A percentile compares a stretch with the other conserved stretches of the same genome.
Evolutionary conservation across 1,140 invertebrate species (phyloP).

Genomic region (Drosophila nannoptera): DNA sequence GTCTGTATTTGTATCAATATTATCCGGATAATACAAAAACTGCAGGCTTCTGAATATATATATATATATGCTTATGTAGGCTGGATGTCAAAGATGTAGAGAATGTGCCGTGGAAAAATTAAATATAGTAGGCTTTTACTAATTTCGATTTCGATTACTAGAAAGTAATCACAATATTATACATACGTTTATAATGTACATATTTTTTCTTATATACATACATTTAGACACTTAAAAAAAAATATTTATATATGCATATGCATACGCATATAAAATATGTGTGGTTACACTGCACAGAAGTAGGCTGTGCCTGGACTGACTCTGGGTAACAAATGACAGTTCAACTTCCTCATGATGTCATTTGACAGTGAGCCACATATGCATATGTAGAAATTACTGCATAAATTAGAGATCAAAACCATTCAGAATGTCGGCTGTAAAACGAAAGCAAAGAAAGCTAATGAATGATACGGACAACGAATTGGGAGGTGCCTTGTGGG

Average conservation of each 20-base stretch:
- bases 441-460: constrained; percentile 21
- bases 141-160: too few relatives aligned
- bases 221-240: too few relatives aligned
- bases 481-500: constrained; percentile 59
- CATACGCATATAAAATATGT: background rate
- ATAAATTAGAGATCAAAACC: constrained; percentile 10
- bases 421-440: constrained; percentile 23
- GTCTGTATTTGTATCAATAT: too few relatives aligned
- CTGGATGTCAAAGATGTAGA: too few relatives aligned
- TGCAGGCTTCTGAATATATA: too few relatives aligned
- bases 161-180: too few relatives aligned
- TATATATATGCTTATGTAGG: too few relatives aligned
- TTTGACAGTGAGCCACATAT: constrained; percentile 13
- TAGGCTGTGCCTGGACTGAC: constrained; percentile 8
- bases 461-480: constrained; percentile 27
- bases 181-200: too few relatives aligned
- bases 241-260: background rate
- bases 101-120: too few relatives aligned
- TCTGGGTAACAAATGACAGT: constrained; percentile 2
- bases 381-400: constrained; percentile 1
- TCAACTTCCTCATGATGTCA: constrained; percentile 6
- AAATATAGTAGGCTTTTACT: too few relatives aligned
- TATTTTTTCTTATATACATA: too few relatives aligned
- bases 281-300: background rate
- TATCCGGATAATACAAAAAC: too few relatives aligned